Evolutionary conservation across 2,888 invertebrate genomes (phyloP).

Genomic region (Suillia variegata): DNA sequence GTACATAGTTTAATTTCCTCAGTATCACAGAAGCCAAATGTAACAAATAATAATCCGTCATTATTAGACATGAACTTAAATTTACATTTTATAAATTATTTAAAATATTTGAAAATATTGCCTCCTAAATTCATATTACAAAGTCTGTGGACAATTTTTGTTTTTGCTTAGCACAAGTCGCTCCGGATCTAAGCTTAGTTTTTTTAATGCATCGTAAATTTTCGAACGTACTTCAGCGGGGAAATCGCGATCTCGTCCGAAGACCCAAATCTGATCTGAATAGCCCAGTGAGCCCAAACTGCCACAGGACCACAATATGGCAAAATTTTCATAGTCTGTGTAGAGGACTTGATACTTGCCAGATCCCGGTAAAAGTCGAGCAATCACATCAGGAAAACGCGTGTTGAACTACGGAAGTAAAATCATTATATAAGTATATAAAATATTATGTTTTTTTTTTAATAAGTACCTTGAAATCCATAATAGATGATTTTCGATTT

Average conservation of each 20-base stretch:
- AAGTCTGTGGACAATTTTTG: conserved; percentile 64
- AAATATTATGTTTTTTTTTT: background rate
- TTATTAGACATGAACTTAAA: background rate
- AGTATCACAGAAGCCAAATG: conserved; percentile 46
- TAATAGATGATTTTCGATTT: conserved; percentile 64
- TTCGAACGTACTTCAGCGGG: conserved; percentile 68
- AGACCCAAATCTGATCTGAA: conserved; percentile 75
- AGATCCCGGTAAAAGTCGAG: conserved; percentile 72
- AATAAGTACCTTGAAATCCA: conserved; percentile 61
- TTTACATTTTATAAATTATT: background rate
- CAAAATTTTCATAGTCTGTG: conserved; percentile 75
- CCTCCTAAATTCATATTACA: conserved; percentile 36
- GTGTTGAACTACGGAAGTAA: conserved; percentile 63
- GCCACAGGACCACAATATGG: conserved; percentile 76
- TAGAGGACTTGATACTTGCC: conserved; percentile 74
- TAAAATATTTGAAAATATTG: background rate
- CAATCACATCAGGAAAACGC: conserved; percentile 70
- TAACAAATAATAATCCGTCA: conserved; percentile 27
- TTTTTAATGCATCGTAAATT: conserved; percentile 69
- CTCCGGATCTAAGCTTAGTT: conserved; percentile 70
- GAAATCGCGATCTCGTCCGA: conserved; percentile 71
- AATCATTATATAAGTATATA: background rate
- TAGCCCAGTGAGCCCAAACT: conserved; percentile 64
- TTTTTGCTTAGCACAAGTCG: conserved; percentile 74
- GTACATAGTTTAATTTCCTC: no score